phyloP scores from a whole-genome alignment of 2,797 vertebrate species.

The Moxostoma hubbsi region DNA sequence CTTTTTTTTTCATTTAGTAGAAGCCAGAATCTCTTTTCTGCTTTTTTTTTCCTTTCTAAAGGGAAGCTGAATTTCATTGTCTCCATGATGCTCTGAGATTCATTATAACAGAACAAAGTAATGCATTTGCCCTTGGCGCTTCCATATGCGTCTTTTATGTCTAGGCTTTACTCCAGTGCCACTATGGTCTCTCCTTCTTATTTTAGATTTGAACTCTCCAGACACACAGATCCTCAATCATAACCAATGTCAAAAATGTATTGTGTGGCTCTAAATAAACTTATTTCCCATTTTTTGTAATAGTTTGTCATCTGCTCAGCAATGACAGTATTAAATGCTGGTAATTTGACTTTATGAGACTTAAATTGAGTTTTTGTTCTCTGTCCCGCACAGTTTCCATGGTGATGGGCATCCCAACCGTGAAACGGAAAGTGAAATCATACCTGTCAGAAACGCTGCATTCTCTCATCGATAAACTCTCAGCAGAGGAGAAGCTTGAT shows the following conservation, averaged over 20 bases:
- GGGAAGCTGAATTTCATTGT: neutral
- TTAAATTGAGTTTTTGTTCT: neutral
- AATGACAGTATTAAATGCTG: neutral
- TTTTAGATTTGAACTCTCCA: no score
- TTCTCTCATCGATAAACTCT: conserved; percentile 95
- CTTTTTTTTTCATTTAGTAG: neutral
- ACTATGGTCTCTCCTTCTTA: neutral
- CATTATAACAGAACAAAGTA: conserved; percentile 16
- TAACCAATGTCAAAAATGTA: neutral
- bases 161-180: neutral
- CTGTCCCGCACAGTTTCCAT: conserved; percentile 86
- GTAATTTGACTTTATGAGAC: conserved; percentile 1
- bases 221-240: neutral
- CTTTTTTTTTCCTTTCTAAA: neutral
- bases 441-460: conserved; percentile 96
- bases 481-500: conserved; percentile 94
- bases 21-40: neutral
- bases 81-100: neutral
- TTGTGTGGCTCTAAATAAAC: neutral
- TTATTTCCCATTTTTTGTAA: neutral
- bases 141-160: neutral
- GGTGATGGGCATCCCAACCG: conserved; percentile 99
- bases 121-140: conserved; percentile 8
- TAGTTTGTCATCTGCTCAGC: neutral
- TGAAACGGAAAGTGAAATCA: conserved; percentile 97